These are phyloP conservation scores for Cinclus mexicanus DNA, from an alignment of 2,113 vertebrate species.

Conservation along the genomic window DNA sequence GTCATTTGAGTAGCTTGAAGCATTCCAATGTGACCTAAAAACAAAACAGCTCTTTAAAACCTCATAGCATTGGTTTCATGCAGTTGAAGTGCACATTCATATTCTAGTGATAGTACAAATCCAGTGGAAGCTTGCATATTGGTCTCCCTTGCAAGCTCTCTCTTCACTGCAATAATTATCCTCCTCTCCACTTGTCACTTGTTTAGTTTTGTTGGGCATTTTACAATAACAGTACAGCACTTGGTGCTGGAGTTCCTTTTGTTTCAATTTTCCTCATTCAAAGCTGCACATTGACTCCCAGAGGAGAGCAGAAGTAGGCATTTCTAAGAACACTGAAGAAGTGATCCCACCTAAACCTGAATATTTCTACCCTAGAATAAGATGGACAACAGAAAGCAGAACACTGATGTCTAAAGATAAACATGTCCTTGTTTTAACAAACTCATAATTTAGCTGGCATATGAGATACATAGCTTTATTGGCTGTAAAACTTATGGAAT, in stretches of 20 bases:
- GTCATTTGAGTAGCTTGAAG: slow-evolving; percentile 98
- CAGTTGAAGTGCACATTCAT: not conserved
- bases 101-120: not conserved
- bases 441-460: not conserved
- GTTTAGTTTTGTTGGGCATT: not conserved
- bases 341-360: not conserved
- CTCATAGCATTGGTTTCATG: not conserved
- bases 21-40: slow-evolving; percentile 94
- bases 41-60: slow-evolving; percentile 27
- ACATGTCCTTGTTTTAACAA: not conserved
- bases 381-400: not conserved
- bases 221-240: not conserved
- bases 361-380: not conserved
- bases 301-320: not conserved
- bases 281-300: not conserved
- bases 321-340: not conserved
- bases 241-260: not conserved
- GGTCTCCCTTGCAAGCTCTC: not conserved
- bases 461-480: not conserved
- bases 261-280: not conserved
- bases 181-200: not conserved
- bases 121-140: not conserved
- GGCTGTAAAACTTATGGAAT: not conserved
- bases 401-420: not conserved
- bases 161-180: not conserved